Evolutionary conservation across 2,888 invertebrate genomes (phyloP), one percentile per base, ranked within the genome.

Genomic region (Patella caerulea): DNA sequence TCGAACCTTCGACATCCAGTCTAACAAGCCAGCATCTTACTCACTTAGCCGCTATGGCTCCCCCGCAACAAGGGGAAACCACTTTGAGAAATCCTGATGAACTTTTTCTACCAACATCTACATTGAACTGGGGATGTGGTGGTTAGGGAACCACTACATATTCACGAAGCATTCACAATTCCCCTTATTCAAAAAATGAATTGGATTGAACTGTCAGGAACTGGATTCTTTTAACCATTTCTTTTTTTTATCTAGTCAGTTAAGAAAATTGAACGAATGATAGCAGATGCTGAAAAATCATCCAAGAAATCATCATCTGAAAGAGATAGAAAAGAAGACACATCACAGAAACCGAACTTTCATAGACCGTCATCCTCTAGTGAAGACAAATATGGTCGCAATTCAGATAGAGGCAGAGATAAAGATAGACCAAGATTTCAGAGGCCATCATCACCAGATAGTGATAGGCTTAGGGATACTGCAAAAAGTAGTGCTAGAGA

Each of bases 261-360:
- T 79, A 92, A 93, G 77, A 92, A 91, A 73, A 91, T 94, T 74
- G 86, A 93, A 81, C 85, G 88, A 1, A 92, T 93, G 92, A 91
- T 94, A 71, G 88, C 86, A 45, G 92, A 93, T 82, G 94, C 94
- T n/a, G 93, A 94, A 86, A 84, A 85, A 54, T 78, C 80, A n/a
- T 34, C 74, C 34, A 76, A 71, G n/a, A 73, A 75, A n/a, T 59
- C 69, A 19, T 17, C 24, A 54, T 29, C 56, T 65, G 19, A 45
- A 74, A 70, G 71, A 29, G 15, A 54, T 59, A 71, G 24, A 71
- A 65, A 59, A 54, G 56, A 34, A 14, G 72, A 65, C 19, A 19
- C 52, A 53, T 54, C 55, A 71, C 71, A 29, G 55, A n/a, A 19
- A 19, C 24, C 65, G 0, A n/a, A 65, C 9, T 65, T 65, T 65